These are phyloP conservation scores for Metridium senile DNA, from an alignment of 92 coral and sea anemone species.

Conservation along the genomic window DNA sequence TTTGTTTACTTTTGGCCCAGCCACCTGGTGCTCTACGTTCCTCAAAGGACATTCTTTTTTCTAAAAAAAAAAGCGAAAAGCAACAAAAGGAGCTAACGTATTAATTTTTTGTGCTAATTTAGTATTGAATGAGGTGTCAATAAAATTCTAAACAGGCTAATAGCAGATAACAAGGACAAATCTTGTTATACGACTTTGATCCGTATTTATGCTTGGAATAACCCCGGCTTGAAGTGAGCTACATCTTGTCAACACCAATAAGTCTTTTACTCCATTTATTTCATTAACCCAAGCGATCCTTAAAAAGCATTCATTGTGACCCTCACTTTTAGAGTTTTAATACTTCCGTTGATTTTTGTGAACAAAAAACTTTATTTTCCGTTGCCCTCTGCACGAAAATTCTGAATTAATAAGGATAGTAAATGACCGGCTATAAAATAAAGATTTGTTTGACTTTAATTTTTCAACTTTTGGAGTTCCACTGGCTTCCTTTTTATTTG, in stretches of 20 bases:
- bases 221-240: no score
- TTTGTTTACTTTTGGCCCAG: conserved; percentile 5
- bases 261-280: no score
- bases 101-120: background rate
- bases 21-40: conserved; percentile 8
- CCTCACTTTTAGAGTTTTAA: background rate
- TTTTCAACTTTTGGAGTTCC: background rate
- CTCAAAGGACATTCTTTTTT: background rate
- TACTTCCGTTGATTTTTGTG: background rate
- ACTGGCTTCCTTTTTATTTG: background rate
- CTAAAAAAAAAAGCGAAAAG: background rate
- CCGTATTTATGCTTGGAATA: no score
- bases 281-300: background rate
- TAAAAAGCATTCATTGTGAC: background rate
- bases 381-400: background rate
- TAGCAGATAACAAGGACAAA: background rate
- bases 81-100: no score
- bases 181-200: background rate
- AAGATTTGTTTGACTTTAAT: background rate
- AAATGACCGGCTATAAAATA: background rate
- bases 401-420: background rate
- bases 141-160: conserved; percentile 6
- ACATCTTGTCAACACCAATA: no score
- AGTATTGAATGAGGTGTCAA: background rate
- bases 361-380: background rate